Base-by-base conservation (phyloP, 2,888 invertebrate species). In the Hydraecia micacea region DNA sequence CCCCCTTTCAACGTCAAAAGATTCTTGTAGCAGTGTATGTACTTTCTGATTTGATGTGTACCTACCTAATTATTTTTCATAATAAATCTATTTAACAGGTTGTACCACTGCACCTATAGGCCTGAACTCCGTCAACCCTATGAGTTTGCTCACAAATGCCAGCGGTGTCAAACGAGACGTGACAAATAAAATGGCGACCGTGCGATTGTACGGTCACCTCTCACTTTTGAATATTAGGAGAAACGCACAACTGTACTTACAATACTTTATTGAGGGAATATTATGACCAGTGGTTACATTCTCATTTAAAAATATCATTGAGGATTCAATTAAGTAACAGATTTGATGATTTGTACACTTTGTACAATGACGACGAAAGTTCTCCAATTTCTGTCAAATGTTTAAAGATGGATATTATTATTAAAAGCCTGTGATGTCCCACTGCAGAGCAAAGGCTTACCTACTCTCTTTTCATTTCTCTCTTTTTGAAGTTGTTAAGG, bases 131-230 rank as follows among this genome's bases (percentile, higher is more conserved):
- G 68, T 76, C 72, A 74, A 82, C 85, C 73, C 75, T 83, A 86
- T 72, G 83, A 78, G 85, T 87, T 87, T 78, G 84, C 80, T 81
- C 86, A 86, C 84, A 92, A 94, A 95, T 94, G 90, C 91, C 93
- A 91, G 87, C 83, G 85, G 92, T 94, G 94, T 94, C 94, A 93
- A 92, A 93, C 91, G 82, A 91, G 91, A 94, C 95, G 95, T 96
- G 96, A 95, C 96, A 95, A 95, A 95, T 94, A 95, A 95, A 95
- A 95, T 93, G 91, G 93, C 94, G 91, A 89, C 89, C 87, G 89
- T 86, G 88, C 87, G 80, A 92, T 91, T 88, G 90, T 90, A 90
- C 81, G 79, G 87, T 80, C 91, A 91, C 96, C 96, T 94, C 94
- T 96, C 94, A 94, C 95, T 95, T 95, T 92, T 91, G 85, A 86